Base-by-base conservation (phyloP, 2,113 vertebrate genomes). In the Trogon surrucura region DNA sequence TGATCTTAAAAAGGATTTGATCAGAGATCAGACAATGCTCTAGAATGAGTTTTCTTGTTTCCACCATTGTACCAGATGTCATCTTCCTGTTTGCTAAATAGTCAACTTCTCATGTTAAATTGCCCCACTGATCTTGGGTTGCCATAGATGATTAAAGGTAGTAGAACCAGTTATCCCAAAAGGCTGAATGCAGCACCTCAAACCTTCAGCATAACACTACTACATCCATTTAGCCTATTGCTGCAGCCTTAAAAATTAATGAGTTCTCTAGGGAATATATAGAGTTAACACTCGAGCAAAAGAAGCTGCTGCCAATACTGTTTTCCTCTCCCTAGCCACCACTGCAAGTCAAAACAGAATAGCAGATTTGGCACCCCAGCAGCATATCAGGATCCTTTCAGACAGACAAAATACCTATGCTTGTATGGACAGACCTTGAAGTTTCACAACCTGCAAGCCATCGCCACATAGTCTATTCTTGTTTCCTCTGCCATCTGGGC, bases 181-280 rank as follows among this genome's bases (percentile, higher is more conserved):
- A 69, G 62, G 47, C 88, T 36, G 32, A 90, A 78, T 23, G n/a
- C 30, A 75, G 57, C 12, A 65, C 38, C 77, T 61, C 48, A 93
- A 71, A 65, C 36, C 50, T 61, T 21, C 57, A 41, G n/a, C 13
- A 27, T 57, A 88, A 60, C 64, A 65, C 79, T 53, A 4, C 48
- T 41, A 45, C 18, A 89, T 17, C 45, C 70, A 47, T 57, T 89
- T 54, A 91, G 54, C n/a, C 80, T 91, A 61, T 5, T 86, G 72
- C 77, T 92, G 77, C 23, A 64, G 69, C 16, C 90, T 94, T 90
- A 88, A 91, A 93, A 85, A 95, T 79, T 91, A 86, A 93, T 92
- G 85, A 95, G 83, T 17, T 92, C 80, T 81, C 80, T 48, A 44
- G 56, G 57, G 85, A 92, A 38, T 5, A 91, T 26, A 78, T 16